Conservation (phyloP, 1,140 invertebrate species). For the Carcinoscorpius rotundicauda region DNA sequence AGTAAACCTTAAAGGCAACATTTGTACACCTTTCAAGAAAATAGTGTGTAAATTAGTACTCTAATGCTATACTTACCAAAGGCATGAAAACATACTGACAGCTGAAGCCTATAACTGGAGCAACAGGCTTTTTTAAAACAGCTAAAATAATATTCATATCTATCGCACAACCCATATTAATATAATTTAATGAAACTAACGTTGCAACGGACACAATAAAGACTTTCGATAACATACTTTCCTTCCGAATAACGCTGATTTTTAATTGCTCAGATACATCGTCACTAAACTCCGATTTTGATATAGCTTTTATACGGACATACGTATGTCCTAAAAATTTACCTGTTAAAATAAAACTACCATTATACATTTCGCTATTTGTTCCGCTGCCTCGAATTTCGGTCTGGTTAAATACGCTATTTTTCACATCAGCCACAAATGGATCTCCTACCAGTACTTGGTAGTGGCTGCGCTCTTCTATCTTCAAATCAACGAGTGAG, state of each 20-base stretch:
- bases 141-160: slow-evolving; percentile 56
- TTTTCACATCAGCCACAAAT: slow-evolving; percentile 10
- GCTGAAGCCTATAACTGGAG: slow-evolving; percentile 64
- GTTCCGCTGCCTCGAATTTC: neutral
- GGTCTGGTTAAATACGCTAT: slow-evolving; percentile 6
- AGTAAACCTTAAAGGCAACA: too few species aligned
- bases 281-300: slow-evolving; percentile 7
- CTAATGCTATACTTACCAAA: slow-evolving; percentile 45
- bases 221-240: slow-evolving; percentile 12
- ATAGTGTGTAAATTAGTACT: too few species aligned
- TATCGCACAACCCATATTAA: slow-evolving; percentile 87
- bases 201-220: slow-evolving; percentile 47
- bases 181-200: slow-evolving; percentile 71
- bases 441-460: slow-evolving; percentile 10
- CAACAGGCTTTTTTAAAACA: slow-evolving; percentile 60
- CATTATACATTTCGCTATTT: slow-evolving; percentile 5
- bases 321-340: slow-evolving; percentile 48
- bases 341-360: slow-evolving; percentile 40
- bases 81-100: slow-evolving; percentile 84
- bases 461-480: slow-evolving; percentile 5
- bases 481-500: slow-evolving; percentile 4
- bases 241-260: slow-evolving; percentile 15
- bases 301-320: slow-evolving; percentile 24
- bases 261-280: slow-evolving; percentile 5
- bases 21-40: too few species aligned